Conservation (phyloP, 2,113 vertebrate genomes). For the Apteryx owenii region DNA sequence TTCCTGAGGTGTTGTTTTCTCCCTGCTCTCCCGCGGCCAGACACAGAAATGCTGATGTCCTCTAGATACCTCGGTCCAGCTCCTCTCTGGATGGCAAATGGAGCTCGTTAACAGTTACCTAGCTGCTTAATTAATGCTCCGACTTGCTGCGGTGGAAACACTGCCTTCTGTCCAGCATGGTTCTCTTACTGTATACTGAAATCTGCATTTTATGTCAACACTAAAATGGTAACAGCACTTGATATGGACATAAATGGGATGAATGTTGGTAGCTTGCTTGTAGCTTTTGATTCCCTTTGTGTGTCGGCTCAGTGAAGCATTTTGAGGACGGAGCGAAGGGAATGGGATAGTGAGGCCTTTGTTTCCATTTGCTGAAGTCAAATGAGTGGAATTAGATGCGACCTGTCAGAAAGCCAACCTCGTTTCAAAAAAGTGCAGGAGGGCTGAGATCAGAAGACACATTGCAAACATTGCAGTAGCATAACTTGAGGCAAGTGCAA, state of each 20-base stretch:
- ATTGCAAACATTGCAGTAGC: conserved; percentile 71
- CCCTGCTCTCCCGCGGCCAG: neutral
- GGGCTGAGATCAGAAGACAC: conserved; percentile 61
- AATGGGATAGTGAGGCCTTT: neutral
- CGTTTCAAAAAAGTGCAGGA: conserved; percentile 46
- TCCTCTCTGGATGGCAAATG: neutral
- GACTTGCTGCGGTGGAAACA: neutral
- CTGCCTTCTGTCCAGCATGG: neutral
- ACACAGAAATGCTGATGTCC: neutral
- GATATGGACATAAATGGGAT: neutral
- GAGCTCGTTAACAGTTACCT: neutral
- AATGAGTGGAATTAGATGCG: conserved; percentile 54
- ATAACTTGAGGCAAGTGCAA: conserved; percentile 65
- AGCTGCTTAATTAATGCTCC: neutral
- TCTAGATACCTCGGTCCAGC: neutral
- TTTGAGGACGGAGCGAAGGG: neutral
- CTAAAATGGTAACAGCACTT: neutral
- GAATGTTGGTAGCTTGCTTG: neutral
- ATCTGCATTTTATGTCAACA: neutral
- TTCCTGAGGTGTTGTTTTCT: neutral
- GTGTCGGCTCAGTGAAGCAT: neutral
- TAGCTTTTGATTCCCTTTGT: neutral
- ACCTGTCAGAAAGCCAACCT: conserved; percentile 59
- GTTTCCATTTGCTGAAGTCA: conserved; percentile 41
- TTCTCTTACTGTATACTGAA: neutral